phyloP scores from a whole-genome alignment of 2,888 invertebrate genomes.

The Drosophila kambysellisi region DNA sequence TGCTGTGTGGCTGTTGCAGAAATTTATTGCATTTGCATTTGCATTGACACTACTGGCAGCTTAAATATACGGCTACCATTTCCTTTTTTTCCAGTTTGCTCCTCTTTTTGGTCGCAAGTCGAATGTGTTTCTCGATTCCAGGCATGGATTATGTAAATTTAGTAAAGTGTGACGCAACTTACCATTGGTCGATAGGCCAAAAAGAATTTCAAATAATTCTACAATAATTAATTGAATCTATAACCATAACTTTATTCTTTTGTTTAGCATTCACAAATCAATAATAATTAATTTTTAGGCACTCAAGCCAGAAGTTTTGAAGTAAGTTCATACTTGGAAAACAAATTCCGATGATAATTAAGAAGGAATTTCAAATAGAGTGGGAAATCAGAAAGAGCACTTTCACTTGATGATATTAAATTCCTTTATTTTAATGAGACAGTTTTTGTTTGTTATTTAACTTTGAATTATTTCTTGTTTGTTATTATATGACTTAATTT shows the following conservation, averaged over 20 bases:
- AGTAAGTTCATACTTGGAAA: neutral
- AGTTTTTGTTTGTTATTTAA: neutral
- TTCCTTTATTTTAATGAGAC: neutral
- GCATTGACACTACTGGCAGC: constrained; percentile 73
- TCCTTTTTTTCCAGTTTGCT: constrained; percentile 18
- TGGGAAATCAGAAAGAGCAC: neutral
- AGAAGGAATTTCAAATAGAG: neutral
- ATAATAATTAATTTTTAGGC: neutral
- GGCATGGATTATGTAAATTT: constrained; percentile 39
- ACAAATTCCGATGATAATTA: neutral
- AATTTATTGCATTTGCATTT: constrained; percentile 70
- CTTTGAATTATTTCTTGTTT: neutral
- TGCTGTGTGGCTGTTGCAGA: constrained; percentile 42
- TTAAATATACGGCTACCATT: constrained; percentile 61
- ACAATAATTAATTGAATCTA: constrained; percentile 1
- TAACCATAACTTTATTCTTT: neutral
- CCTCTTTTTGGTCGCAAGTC: neutral
- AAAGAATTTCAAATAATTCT: neutral
- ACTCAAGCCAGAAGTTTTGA: too few species aligned
- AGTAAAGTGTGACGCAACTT: constrained; percentile 13
- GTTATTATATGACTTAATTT: constrained; percentile 11
- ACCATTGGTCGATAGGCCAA: constrained; percentile 2
- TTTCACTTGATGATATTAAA: neutral
- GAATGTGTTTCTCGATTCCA: constrained; percentile 12
- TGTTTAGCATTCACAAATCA: neutral